These are phyloP conservation scores for Apamea sordens DNA, from an alignment of 2,888 invertebrate genomes.

Conservation along the genomic window DNA sequence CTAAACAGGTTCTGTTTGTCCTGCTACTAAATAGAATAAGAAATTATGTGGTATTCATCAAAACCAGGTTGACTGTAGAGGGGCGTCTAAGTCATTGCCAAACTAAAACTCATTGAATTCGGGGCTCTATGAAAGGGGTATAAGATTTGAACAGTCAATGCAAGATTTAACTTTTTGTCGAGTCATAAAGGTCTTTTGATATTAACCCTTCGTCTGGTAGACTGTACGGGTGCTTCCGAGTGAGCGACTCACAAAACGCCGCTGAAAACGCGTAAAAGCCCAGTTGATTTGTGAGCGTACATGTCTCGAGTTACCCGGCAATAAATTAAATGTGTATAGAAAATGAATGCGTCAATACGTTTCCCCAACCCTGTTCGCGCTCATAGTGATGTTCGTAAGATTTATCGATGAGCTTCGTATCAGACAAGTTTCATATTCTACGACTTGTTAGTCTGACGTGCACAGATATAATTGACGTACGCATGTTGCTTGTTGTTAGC, in stretches of 20 bases:
- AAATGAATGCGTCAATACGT: constrained; percentile 84
- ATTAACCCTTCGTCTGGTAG: constrained; percentile 72
- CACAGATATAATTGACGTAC: constrained; percentile 72
- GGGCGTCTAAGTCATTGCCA: constrained; percentile 59
- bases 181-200: constrained; percentile 70
- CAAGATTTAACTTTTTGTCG: constrained; percentile 66
- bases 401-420: constrained; percentile 80
- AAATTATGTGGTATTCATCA: constrained; percentile 77
- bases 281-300: constrained; percentile 82
- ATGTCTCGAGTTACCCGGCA: constrained; percentile 83
- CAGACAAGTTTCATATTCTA: constrained; percentile 73
- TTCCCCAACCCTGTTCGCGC: constrained; percentile 72
- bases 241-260: constrained; percentile 77
- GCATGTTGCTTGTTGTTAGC: constrained; percentile 63
- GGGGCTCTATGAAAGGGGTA: constrained; percentile 58
- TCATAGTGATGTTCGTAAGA: constrained; percentile 80
- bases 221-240: constrained; percentile 68
- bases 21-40: constrained; percentile 70
- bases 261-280: constrained; percentile 80
- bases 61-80: constrained; percentile 62
- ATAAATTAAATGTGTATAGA: constrained; percentile 86
- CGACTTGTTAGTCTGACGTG: constrained; percentile 71
- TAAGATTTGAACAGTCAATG: constrained; percentile 64
- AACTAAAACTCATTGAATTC: constrained; percentile 63
- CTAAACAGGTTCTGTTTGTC: constrained; percentile 76